Percentiles rank a stretch among this genome's conserved stretches.
Conservation (phyloP, 2,797 vertebrate species). For the Echiichthys vipera region DNA sequence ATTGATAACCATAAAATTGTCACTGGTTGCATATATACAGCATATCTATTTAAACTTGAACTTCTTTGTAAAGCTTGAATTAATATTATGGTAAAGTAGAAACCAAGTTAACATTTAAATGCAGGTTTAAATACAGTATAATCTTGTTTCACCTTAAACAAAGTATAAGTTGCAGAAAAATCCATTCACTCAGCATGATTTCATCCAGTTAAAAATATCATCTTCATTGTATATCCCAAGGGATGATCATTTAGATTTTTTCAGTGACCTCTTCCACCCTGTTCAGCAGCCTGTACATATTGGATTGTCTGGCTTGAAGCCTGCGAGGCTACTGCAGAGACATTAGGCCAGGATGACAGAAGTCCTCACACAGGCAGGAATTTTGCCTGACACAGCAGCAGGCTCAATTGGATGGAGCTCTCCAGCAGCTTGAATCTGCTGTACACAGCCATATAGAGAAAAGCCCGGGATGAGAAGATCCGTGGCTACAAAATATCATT, state of each 20-base stretch:
- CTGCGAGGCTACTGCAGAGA: constrained; percentile 61
- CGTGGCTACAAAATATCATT: no score
- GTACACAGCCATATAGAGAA: constrained; percentile 9
- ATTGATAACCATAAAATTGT: no score
- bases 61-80: background rate
- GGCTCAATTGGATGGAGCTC: constrained; percentile 60
- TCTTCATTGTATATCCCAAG: background rate
- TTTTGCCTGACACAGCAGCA: constrained; percentile 73
- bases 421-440: constrained; percentile 50
- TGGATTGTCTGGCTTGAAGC: constrained; percentile 49
- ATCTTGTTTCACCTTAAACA: background rate
- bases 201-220: background rate
- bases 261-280: constrained; percentile 32
- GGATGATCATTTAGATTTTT: constrained; percentile 42
- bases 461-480: constrained; percentile 26
- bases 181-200: background rate
- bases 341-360: constrained; percentile 70
- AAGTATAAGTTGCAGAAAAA: background rate
- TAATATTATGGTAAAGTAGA: background rate
- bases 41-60: background rate
- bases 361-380: constrained; percentile 73
- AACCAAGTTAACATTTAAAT: background rate
- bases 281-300: constrained; percentile 27
- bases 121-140: background rate
- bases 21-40: background rate